A percentile compares a stretch with the other conserved stretches of the same genome.
Evolutionary conservation across 2,888 invertebrate species (phyloP).

Genomic region (Apamea crenata): DNA sequence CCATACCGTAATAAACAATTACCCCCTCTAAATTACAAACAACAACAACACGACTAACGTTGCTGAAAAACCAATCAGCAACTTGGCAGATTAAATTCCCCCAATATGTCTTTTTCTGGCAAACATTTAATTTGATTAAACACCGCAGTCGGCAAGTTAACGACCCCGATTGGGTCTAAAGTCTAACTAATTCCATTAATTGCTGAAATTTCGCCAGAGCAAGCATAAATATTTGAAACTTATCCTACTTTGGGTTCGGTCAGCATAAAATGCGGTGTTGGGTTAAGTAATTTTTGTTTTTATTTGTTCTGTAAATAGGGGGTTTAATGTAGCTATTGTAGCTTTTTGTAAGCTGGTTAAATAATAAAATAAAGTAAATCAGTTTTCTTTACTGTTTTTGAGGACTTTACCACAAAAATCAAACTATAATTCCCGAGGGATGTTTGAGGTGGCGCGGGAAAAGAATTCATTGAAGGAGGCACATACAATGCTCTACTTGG

Average conservation of each 20-base stretch:
- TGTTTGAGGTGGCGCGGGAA: background rate
- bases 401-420: background rate
- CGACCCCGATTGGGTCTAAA: constrained; percentile 60
- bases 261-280: constrained; percentile 53
- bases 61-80: constrained; percentile 64
- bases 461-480: background rate
- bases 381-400: background rate
- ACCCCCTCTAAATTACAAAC: constrained; percentile 20
- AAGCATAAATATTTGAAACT: constrained; percentile 70
- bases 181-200: constrained; percentile 69
- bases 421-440: background rate
- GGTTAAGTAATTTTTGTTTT: constrained; percentile 57
- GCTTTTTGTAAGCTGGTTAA: background rate
- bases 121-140: constrained; percentile 69
- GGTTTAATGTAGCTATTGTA: constrained; percentile 18
- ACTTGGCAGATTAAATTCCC: constrained; percentile 53
- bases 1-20: constrained; percentile 20
- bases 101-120: constrained; percentile 64
- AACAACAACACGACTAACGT: constrained; percentile 40
- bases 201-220: constrained; percentile 66
- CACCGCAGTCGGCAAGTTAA: constrained; percentile 58
- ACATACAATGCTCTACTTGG: too few relatives aligned
- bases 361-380: too few relatives aligned
- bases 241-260: constrained; percentile 51
- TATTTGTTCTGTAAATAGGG: constrained; percentile 40